Conservation (phyloP, 2,888 invertebrate species). For the Elysia crispata region DNA sequence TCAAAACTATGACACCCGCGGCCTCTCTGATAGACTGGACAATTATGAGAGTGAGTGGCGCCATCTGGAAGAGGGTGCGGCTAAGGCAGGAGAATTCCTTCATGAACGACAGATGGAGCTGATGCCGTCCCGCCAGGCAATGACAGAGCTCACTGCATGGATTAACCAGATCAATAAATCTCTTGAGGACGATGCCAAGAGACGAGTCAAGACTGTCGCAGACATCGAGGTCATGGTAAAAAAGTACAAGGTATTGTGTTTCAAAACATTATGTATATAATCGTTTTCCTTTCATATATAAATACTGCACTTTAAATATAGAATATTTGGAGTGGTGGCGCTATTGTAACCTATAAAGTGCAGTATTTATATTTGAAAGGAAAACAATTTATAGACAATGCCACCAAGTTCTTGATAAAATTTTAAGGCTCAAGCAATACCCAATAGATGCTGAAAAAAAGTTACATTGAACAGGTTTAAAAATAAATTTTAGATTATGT, state of each 20-base stretch:
- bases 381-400: no score
- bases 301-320: neutral
- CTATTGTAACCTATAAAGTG: no score
- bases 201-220: conserved; percentile 60
- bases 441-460: no score
- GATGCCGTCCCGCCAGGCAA: conserved; percentile 75
- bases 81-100: conserved; percentile 68
- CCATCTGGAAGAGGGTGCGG: conserved; percentile 67
- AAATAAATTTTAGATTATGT: no score
- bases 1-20: conserved; percentile 62
- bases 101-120: conserved; percentile 75
- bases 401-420: no score
- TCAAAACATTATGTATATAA: no score
- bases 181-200: conserved; percentile 63
- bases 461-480: no score
- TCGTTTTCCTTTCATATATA: no score
- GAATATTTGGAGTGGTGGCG: neutral
- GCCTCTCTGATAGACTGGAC: conserved; percentile 62
- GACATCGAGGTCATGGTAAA: conserved; percentile 71
- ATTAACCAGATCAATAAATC: conserved; percentile 67
- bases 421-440: no score
- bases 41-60: conserved; percentile 71
- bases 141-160: conserved; percentile 72
- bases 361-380: no score
- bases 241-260: conserved; percentile 72